These are phyloP conservation scores for Aeoliscus strigatus DNA, from an alignment of 2,797 vertebrate genomes.

Conservation along the genomic window DNA sequence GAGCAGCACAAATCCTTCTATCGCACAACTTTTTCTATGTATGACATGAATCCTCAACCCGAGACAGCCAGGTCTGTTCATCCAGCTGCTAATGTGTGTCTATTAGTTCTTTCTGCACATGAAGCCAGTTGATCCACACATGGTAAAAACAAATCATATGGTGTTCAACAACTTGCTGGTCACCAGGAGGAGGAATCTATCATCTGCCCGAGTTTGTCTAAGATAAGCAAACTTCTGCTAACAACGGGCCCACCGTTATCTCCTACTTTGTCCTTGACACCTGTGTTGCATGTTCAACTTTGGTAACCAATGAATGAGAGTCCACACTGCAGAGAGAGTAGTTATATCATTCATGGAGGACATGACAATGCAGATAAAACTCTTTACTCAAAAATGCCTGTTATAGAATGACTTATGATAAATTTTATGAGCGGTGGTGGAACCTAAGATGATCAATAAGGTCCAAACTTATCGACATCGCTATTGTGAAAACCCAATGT, in stretches of 20 bases:
- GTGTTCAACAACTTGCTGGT: constrained; percentile 26
- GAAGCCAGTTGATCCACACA: constrained; percentile 36
- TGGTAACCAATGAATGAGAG: constrained; percentile 11
- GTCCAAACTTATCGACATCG: no score
- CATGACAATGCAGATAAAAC: no score
- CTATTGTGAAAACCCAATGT: no score
- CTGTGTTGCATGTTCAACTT: constrained; percentile 9
- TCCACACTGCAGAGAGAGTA: not conserved
- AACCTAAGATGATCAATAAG: no score
- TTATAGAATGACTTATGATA: no score
- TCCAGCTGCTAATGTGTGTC: constrained; percentile 36
- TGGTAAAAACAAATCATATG: constrained; percentile 45
- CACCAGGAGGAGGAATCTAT: constrained; percentile 48
- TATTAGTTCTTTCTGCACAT: constrained; percentile 43
- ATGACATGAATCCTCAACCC: constrained; percentile 30
- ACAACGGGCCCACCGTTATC: constrained; percentile 17
- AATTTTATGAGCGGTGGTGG: no score
- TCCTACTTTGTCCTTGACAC: constrained; percentile 26
- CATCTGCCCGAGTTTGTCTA: constrained; percentile 46
- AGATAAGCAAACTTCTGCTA: constrained; percentile 41
- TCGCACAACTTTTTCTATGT: constrained; percentile 24
- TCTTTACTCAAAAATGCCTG: no score
- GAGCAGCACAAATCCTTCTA: constrained; percentile 53
- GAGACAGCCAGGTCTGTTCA: constrained; percentile 30
- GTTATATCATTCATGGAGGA: not conserved